Evolutionary conservation across 1,140 invertebrate genomes (phyloP), one percentile per base, ranked within the genome.

Genomic region (Sinella curviseta): DNA sequence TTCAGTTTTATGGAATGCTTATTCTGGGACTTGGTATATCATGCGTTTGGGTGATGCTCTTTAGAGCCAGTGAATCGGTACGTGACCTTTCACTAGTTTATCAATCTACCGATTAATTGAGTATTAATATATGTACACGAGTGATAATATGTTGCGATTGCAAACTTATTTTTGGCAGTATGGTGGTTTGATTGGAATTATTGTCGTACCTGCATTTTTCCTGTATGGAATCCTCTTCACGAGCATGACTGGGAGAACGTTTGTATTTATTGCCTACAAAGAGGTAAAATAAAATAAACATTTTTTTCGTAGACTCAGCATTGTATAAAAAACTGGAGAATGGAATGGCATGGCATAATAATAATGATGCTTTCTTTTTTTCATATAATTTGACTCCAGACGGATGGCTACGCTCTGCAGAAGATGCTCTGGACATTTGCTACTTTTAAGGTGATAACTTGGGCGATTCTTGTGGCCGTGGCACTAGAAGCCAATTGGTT

Each of bases 201-300:
- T 70, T n/a, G 65, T 70, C 12, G 65, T 70, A 70, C 65, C 65
- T 70, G 65, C 65, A 2, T 70, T 70, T 33, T 70, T 70, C n/a
- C 65, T 70, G 28, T 70, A 70, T n/a, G 65, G 65, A 70, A 70
- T 70, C 30, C 30, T 70, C 3, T 70, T 70, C 30, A 70, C 65
- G n/a, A 70, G 65, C 24, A 70, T 70, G 65, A 70, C 65, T 12
- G 65, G 65, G 31, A 30, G 65, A 30, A 70, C 65, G 30, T 70
- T 70, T 33, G 31, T 70, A 8, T 70, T 70, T 24, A 70, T 70
- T 14, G 65, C 65, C 31, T 70, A 70, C n/a, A 2, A n/a, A 4
- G 65, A 60, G 24, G 57, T 60, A 26, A 60, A n/a, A n/a, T n/a
- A n/a, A n/a, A n/a, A n/a, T n/a, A n/a, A n/a, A n/a, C n/a, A n/a